Evolutionary conservation across 2,113 vertebrate genomes (phyloP).

Genomic region (Thamnophis sirtalis): DNA sequence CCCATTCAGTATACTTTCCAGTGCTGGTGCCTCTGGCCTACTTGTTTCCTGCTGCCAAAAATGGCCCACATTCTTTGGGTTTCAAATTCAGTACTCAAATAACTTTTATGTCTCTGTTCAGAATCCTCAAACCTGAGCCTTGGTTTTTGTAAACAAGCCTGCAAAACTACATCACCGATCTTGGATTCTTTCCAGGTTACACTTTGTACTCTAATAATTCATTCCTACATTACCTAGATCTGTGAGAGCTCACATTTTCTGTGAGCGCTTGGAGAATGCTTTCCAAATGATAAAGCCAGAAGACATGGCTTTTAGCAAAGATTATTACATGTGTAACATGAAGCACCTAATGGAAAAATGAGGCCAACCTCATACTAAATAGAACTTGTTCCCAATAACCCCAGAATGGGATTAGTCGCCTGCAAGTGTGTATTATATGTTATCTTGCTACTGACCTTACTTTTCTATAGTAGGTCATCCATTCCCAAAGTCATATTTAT

Average conservation of each 20-base stretch:
- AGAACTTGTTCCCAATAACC: conserved; percentile 9
- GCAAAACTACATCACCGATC: neutral
- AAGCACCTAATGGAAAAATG: neutral
- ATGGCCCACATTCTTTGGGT: neutral
- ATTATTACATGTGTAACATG: conserved; percentile 4
- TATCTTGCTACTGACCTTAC: conserved; percentile 1
- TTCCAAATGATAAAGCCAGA: neutral
- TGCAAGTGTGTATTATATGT: neutral
- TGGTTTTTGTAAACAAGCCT: neutral
- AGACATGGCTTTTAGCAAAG: neutral
- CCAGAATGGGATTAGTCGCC: neutral
- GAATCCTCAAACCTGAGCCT: neutral
- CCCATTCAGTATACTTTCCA: neutral
- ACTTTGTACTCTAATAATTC: conserved; percentile 21
- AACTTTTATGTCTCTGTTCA: neutral
- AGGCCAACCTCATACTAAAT: neutral
- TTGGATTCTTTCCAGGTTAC: conserved; percentile 22
- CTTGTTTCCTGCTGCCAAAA: neutral
- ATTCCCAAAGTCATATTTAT: neutral
- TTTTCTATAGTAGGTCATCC: neutral
- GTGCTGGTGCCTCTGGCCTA: neutral
- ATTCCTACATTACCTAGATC: conserved; percentile 18
- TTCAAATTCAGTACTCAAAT: conserved; percentile 1
- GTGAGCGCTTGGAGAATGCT: neutral
- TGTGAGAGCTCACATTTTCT: neutral